These are phyloP conservation scores for Apistogramma diplotaenia DNA, from an alignment of 2,113 vertebrate species.

Conservation along the genomic window DNA sequence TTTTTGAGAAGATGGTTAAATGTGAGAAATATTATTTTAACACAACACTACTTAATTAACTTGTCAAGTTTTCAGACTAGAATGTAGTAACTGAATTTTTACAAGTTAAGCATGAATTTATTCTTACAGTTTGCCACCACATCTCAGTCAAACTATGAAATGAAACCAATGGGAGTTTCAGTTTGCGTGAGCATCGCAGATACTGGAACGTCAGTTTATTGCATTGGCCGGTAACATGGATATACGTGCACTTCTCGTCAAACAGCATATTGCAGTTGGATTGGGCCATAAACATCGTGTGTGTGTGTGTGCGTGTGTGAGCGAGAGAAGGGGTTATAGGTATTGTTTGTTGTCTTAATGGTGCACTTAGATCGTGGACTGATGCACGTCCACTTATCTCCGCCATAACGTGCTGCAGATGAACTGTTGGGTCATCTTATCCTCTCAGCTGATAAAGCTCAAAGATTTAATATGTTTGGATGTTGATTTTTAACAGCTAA, in stretches of 20 bases:
- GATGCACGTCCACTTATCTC: slow-evolving; percentile 42
- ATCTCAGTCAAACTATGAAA: neutral
- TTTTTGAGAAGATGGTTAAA: neutral
- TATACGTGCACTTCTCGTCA: neutral
- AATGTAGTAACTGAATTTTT: neutral
- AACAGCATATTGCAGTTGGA: slow-evolving; percentile 14
- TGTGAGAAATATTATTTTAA: too few relatives aligned
- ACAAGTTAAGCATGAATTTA: neutral
- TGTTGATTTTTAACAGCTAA: neutral
- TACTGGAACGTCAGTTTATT: neutral
- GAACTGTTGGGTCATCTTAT: slow-evolving; percentile 2
- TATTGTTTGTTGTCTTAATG: slow-evolving; percentile 4
- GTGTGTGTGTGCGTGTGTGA: neutral
- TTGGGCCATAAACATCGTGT: slow-evolving; percentile 36
- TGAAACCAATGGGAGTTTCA: neutral
- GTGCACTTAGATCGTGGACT: neutral
- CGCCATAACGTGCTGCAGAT: neutral
- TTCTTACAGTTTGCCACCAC: neutral
- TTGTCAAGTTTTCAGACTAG: neutral
- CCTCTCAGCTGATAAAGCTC: neutral
- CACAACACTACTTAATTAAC: neutral
- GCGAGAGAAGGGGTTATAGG: neutral
- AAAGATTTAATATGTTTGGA: slow-evolving; percentile 1
- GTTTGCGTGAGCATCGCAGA: neutral
- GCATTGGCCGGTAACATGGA: neutral